Evolutionary conservation across 2,888 invertebrate species (phyloP), one percentile per base, ranked within the genome.

Genomic region (Apoda limacodes): DNA sequence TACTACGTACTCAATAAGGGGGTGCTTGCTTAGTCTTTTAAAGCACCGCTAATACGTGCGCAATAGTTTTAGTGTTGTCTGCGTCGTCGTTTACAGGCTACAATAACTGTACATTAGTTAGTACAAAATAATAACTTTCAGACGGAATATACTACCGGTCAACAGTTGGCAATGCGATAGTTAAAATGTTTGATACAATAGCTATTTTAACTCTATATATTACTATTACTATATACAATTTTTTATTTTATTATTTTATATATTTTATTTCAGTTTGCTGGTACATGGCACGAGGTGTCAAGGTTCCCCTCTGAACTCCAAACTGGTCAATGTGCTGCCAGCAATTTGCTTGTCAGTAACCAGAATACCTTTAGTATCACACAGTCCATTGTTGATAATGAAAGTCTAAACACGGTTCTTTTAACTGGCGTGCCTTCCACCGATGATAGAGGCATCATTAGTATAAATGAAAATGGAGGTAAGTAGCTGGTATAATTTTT

Each of bases 261-360:
- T n/a, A n/a, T 6, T 25, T 30, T n/a, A 21, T 42, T 46, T 5
- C 47, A 80, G 78, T 78, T 75, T 29, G n/a, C 48, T 3, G 76
- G 72, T 1, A 37, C 45, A 0, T 80, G 80, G 80, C 53, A 65
- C 28, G 76, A 78, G 46, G 41, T 61, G 2, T 52, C 66, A 1
- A 52, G 72, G 2, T 76, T 62, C 55, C 78, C 80, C 1, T 71
- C 72, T 3, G 58, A 57, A 9, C 32, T 67, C 0, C 68, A 70
- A 48, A 44, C 46, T 2, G 75, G 75, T 1, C 59, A 63, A 33
- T 80, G 80, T 32, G 46, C 53, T 1, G 37, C 52, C 7, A 50
- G 43, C 2, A 30, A 48, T 4, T 58, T 55, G 25, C 21, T 15
- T 0, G 5, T 44, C 1, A 40, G 28, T 12, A 37, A 37, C 9